These are phyloP conservation scores for Muscicapa comitata DNA, from an alignment of 2,797 vertebrate species.

Conservation along the genomic window DNA sequence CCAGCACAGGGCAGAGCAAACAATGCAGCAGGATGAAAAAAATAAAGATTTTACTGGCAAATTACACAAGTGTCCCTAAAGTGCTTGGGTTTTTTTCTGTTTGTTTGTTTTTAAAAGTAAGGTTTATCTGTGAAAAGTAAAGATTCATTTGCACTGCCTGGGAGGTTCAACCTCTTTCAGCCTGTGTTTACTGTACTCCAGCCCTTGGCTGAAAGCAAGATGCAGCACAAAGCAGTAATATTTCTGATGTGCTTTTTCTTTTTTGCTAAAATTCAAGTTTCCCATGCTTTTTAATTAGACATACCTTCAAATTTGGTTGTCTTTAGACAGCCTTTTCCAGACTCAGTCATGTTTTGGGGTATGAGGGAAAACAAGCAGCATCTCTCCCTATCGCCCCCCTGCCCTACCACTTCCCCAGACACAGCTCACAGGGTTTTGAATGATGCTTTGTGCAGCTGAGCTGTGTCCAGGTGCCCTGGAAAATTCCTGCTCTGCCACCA, in stretches of 20 bases:
- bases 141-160: not conserved
- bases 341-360: not conserved
- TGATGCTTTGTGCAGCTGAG: not conserved
- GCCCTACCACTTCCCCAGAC: not conserved
- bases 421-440: not conserved
- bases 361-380: not conserved
- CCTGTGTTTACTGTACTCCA: not conserved
- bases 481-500: not conserved
- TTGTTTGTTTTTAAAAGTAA: not conserved
- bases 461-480: not conserved
- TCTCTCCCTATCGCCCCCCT: not conserved
- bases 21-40: not conserved
- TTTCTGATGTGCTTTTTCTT: not conserved
- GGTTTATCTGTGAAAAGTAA: not conserved
- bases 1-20: not conserved
- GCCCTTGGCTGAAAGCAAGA: not conserved
- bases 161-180: not conserved
- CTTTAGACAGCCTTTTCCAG: not conserved
- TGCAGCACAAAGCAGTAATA: not conserved
- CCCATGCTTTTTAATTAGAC: not conserved
- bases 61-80: not conserved
- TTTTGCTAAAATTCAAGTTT: not conserved
- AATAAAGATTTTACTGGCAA: not conserved
- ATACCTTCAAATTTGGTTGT: not conserved
- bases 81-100: not conserved